Percentiles rank a stretch among this genome's conserved stretches.
Evolutionary conservation across 2,113 vertebrate species (phyloP).

Genomic region (Erinaceus europaeus): DNA sequence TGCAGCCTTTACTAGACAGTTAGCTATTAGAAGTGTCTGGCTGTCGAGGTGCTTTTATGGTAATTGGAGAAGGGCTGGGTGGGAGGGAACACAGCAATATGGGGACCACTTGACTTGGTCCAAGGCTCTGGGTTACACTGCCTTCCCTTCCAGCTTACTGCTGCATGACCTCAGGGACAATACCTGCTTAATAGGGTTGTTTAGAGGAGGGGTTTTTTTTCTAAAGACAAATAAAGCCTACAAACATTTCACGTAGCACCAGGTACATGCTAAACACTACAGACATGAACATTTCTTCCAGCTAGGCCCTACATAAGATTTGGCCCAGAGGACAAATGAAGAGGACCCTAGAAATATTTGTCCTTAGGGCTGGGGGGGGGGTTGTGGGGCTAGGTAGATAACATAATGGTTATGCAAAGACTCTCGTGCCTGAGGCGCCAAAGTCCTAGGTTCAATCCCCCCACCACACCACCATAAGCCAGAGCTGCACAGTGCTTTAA

Average conservation of each 20-base stretch:
- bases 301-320: neutral
- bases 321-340: neutral
- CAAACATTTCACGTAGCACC: neutral
- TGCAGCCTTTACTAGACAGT: constrained; percentile 64
- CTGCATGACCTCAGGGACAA: neutral
- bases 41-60: constrained; percentile 70
- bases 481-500: too few species aligned
- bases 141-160: neutral
- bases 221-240: neutral
- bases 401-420: too few species aligned
- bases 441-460: too few species aligned
- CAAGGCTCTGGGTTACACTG: neutral
- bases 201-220: neutral
- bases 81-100: neutral
- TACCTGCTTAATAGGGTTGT: neutral
- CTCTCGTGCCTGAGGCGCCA: too few species aligned
- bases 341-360: neutral
- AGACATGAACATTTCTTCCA: neutral
- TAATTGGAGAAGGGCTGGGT: neutral
- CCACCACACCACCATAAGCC: too few species aligned
- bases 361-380: too few species aligned
- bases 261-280: neutral
- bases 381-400: too few species aligned
- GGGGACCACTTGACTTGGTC: neutral
- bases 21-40: constrained; percentile 64